Base-by-base conservation (phyloP, 2,113 vertebrate species). In the Callionymus lyra region DNA sequence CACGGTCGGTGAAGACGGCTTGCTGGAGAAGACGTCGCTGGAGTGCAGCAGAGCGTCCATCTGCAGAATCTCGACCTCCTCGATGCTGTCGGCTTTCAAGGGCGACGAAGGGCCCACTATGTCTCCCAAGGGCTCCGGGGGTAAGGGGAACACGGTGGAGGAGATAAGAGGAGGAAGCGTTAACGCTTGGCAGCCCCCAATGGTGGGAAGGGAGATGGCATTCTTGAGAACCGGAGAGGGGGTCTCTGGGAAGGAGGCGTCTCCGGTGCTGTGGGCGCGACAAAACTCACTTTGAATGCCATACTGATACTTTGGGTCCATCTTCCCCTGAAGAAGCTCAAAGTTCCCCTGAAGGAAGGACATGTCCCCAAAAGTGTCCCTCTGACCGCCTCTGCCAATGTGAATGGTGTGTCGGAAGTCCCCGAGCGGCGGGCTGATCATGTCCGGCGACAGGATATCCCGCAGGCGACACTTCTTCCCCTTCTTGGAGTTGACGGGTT, bases 391-490 rank as follows among this genome's bases (percentile, higher is more conserved):
- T 57, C 87, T 91, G 38, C 95, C 95, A 10, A 99, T 99, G 66
- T 99, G 95, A 61, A 97, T 90, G 18, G 95, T 99, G 68, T 99
- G 95, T 14, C 95, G 93, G 56, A 99, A 99, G 77, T 98, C 95
- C 37, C 95, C 95, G 0, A 98, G 86, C 2, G 95, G 95, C 3
- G 95, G 95, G 44, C 95, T 98, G 51, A 98, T 98, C 92, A 98
- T 94, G 63, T 98, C 95, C 1, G 95, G 91, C 56, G 94, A 98
- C 74, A 99, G 73, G 39, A 98, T 93, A 69, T 98, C 95, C 56
- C 95, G 87, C 57, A 98, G 78, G 56, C 91, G 91, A 69, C 90
- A 92, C 77, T 98, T 99, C 68, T 96, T 99, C n/a, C 95, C 95
- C 74, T 91, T 97, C 73, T 95, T 97, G 58, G 63, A 91, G 55